Evolutionary conservation across 2,888 invertebrate genomes (phyloP), one percentile per base, ranked within the genome.

Genomic region (Synanthedon vespiformis): DNA sequence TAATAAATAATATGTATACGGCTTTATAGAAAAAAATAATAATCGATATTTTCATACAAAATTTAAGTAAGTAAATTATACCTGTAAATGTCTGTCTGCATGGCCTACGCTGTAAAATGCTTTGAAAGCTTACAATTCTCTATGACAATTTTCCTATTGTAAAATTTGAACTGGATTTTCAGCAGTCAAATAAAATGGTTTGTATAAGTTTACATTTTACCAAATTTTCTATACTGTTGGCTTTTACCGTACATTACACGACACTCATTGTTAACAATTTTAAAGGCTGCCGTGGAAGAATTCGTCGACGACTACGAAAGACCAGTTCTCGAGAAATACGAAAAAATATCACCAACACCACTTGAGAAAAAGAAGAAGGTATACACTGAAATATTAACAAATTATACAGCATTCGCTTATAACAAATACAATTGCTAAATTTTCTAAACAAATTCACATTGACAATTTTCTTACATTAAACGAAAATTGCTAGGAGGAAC

Each of bases 241-340:
- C 27, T 27, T 27, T 27, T 27, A 34, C 27, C 27, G 8, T 34
- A 13, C 44, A 44, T 44, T n/a, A 44, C 14, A 13, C 14, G 14
- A 44, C 44, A 44, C 13, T 13, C 3, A 44, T 14, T 14, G 44
- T 44, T 44, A 44, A 44, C 12, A 44, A 64, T 63, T 69, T 73
- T 70, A 63, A 82, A 87, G 86, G 86, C 83, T 58, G 76, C 63
- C 56, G 81, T 77, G 61, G 82, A 80, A 64, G 87, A 87, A 61
- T 86, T 87, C 70, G 65, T 87, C 67, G 92, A 92, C 53, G 94
- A 94, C 82, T 94, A 94, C 73, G 94, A 94, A 65, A 89, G 93
- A 61, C 91, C 93, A 0, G 91, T 90, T 53, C 88, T 93, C 56
- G 93, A 93, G 70, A 92, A 90, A 80, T 92, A 91, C 66, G 91